Evolutionary conservation across 2,113 vertebrate species (phyloP), one percentile per base, ranked within the genome.

Genomic region (Perca flavescens): DNA sequence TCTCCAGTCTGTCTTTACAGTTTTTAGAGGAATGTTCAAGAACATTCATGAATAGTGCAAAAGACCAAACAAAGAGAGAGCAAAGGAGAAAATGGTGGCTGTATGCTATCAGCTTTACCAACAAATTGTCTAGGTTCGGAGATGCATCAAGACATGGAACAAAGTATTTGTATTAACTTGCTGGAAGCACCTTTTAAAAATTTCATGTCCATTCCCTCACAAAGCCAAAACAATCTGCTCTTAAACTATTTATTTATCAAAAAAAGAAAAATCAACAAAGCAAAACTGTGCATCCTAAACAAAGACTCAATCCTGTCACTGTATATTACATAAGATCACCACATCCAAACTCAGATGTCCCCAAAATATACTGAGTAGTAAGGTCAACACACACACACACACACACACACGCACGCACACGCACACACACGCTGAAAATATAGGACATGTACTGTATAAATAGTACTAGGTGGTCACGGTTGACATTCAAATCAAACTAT

Each of bases 41-140:
- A 83, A 40, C 17, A 7, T 62, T 79, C 66, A 87, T 89, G 74
- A 89, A 93, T 80, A 85, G 78, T 89, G 77, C 79, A 90, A 70
- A 16, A 82, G 74, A 64, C 15, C 68, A 89, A 88, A 92, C 67
- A 88, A 74, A 79, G 74, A 67, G 17, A 52, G 31, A 22, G 60
- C 34, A 52, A 22, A 60, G 15, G 15, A 74, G 28, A 21, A 83
- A 63, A 82, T 36, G 46, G 46, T 31, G 53, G 34, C 63, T 1
- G 12, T 34, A 16, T 57, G 46, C 22, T 1, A 17, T 62, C 12
- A 60, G 34, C 57, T 82, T 74, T 31, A 58, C 43, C 17, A 75
- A 77, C 52, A 84, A 80, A 86, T 3, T 6, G 6, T 57, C 49
- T 72, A 17, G 8, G 8, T 61, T 60, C 9, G 0, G 68, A 40